Evolutionary conservation across 2,113 vertebrate genomes (phyloP), one percentile per base, ranked within the genome.

Genomic region (Thunnus maccoyii): DNA sequence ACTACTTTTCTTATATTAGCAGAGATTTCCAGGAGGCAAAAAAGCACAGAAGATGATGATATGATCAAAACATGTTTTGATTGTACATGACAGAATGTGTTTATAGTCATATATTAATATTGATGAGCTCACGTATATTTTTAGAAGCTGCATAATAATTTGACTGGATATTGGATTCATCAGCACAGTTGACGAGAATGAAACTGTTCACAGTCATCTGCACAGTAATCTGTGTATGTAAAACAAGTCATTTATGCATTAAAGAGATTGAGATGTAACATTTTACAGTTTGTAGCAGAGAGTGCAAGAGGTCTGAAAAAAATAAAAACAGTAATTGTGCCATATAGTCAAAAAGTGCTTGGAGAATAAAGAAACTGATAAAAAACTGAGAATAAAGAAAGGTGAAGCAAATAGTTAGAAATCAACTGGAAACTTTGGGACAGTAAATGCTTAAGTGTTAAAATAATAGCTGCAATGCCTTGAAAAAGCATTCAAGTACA

Each of bases 51-150:
- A 36, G 20, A 16, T 67, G 36, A 41, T 30, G 12, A 14, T 51
- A 54, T 57, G 17, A 76, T 83, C 62, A 56, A 79, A 73, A 76
- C 15, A 3, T 1, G 44, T 3, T 36, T 71, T 67, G 11, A 57
- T 75, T 77, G 44, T 30, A 30, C 14, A 16, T 67, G 17, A 62
- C 48, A 52, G 36, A 60, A 48, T 50, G 18, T 67, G 10, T 65
- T 78, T 54, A 65, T 68, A 58, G 63, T 57, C 41, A 48, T 36
- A 63, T 55, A 72, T 74, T 72, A 63, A 78, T 84, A 81, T 78
- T 77, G 2, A 80, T 85, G 58, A 90, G 74, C 20, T 62, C 30
- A 48, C 36, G 48, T 52, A 73, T 83, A 79, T 85, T 86, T 85
- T 87, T 78, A 85, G 70, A 79, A 55, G 54, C 27, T n/a, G 44